Conservation (phyloP, 2,113 vertebrate genomes). For the Scartelaos histophorus region DNA sequence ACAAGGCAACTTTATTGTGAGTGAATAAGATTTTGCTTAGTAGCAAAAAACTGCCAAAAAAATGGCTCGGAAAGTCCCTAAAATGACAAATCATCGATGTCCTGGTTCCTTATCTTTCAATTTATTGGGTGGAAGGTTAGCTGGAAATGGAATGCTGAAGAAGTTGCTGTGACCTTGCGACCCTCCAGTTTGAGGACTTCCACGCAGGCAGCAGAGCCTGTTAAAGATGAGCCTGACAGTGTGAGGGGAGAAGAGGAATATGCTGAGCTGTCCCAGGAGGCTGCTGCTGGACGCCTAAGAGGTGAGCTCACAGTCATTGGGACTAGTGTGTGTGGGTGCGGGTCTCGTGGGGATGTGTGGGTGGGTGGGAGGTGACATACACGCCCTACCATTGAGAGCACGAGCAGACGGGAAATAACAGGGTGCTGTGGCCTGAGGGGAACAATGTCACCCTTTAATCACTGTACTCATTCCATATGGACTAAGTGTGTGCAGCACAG, state of each 20-base stretch:
- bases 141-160: slow-evolving; percentile 28
- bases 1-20: not conserved
- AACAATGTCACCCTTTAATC: slow-evolving; percentile 67
- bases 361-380: slow-evolving; percentile 65
- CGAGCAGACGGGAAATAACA: slow-evolving; percentile 66
- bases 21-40: not conserved
- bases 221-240: slow-evolving; percentile 13
- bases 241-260: slow-evolving; percentile 12
- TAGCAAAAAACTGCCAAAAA: not conserved
- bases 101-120: slow-evolving; percentile 31
- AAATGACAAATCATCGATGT: slow-evolving; percentile 24
- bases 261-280: slow-evolving; percentile 8
- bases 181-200: slow-evolving; percentile 25
- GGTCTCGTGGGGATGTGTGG: slow-evolving; percentile 51
- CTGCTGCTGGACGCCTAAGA: slow-evolving; percentile 7
- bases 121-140: slow-evolving; percentile 44
- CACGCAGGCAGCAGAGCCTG: slow-evolving; percentile 21
- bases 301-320: slow-evolving; percentile 29
- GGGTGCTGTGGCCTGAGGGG: slow-evolving; percentile 42
- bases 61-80: slow-evolving; percentile 24
- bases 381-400: slow-evolving; percentile 57
- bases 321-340: slow-evolving; percentile 18
- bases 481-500: slow-evolving; percentile 13
- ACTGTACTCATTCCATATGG: slow-evolving; percentile 50
- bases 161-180: slow-evolving; percentile 23